phyloP scores from a whole-genome alignment of 2,888 invertebrate species.

The Trichopoda pennipes region DNA sequence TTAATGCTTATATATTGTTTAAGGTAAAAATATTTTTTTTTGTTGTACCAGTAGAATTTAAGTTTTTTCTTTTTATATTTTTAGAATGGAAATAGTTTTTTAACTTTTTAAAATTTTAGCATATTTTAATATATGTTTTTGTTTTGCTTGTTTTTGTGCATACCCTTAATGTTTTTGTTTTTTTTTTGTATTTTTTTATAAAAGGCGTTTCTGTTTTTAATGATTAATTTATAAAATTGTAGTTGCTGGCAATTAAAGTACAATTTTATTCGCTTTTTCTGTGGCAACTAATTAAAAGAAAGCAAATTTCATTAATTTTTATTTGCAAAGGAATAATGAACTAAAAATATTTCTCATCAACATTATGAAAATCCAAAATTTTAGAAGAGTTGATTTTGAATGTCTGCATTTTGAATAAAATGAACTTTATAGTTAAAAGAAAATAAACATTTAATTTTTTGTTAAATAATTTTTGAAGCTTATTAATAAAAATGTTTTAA shows the following conservation, averaged over 20 bases:
- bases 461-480: too few relatives aligned
- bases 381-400: background rate
- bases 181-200: too few relatives aligned
- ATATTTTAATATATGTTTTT: too few relatives aligned
- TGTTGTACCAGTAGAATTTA: too few relatives aligned
- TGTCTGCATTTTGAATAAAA: background rate
- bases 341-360: background rate
- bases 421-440: background rate
- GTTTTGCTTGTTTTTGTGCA: background rate
- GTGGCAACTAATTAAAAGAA: slow-evolving; percentile 4
- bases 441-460: too few relatives aligned
- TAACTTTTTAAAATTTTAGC: too few relatives aligned
- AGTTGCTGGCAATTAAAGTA: slow-evolving; percentile 23
- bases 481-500: too few relatives aligned
- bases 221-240: slow-evolving; percentile 9
- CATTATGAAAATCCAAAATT: background rate
- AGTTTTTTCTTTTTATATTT: too few relatives aligned
- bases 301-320: background rate
- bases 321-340: background rate
- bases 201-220: background rate
- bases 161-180: background rate
- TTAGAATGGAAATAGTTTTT: too few relatives aligned
- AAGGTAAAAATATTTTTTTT: too few relatives aligned
- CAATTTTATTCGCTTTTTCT: slow-evolving; percentile 3
- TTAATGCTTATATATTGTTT: too few relatives aligned